phyloP scores from a whole-genome alignment of 2,113 vertebrate species.

The Caranx melampygus region DNA sequence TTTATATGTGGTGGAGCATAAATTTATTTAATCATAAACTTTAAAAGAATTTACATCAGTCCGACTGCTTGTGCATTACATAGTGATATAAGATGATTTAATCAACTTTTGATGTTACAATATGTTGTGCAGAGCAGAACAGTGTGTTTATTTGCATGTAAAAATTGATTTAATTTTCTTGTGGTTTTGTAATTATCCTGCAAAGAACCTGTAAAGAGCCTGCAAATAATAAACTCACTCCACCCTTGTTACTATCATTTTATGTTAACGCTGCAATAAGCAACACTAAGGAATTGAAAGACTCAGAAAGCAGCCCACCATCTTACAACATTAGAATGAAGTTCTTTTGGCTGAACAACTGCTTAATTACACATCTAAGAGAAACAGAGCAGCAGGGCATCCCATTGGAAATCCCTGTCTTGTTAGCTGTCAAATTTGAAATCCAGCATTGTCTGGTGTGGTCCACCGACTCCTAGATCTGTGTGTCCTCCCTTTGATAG shows the following conservation, averaged over 20 bases:
- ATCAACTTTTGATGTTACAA: not conserved
- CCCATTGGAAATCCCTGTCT: not conserved
- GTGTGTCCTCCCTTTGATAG: not conserved
- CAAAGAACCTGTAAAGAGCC: not conserved
- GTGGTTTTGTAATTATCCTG: not conserved
- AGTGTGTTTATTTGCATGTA: not conserved
- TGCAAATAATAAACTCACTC: not conserved
- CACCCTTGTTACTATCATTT: not conserved
- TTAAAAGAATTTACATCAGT: not conserved
- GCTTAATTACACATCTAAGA: not conserved
- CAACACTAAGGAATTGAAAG: not conserved
- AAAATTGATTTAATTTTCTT: not conserved
- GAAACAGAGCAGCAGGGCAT: not conserved
- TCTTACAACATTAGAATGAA: not conserved
- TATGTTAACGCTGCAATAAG: not conserved
- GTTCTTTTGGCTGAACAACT: not conserved
- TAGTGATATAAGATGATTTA: not conserved
- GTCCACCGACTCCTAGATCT: not conserved
- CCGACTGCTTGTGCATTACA: not conserved
- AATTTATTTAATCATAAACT: not conserved
- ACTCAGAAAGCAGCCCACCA: not conserved
- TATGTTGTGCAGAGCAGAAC: not conserved
- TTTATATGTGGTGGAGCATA: not conserved
- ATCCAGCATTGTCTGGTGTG: not conserved
- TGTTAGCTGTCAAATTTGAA: not conserved